Conservation (phyloP, 2,888 invertebrate species). For the Patella ulyssiponensis region DNA sequence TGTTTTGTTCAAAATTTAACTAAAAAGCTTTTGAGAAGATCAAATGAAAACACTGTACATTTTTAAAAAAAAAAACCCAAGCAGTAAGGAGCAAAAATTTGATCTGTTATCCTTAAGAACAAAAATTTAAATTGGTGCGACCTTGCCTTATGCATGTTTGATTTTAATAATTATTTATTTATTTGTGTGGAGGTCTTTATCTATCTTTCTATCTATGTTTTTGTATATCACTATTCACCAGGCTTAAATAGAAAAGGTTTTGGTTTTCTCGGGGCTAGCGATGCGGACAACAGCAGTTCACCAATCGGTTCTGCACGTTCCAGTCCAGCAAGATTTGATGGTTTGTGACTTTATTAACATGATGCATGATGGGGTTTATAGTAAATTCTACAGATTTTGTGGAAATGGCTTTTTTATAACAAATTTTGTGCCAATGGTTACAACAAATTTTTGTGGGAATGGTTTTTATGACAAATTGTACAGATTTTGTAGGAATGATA, state of each 20-base stretch:
- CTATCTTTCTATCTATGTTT: not conserved
- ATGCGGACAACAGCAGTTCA: constrained; percentile 47
- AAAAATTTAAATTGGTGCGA: too few relatives aligned
- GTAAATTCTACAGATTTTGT: too few relatives aligned
- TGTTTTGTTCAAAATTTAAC: too few relatives aligned
- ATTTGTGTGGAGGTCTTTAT: not conserved
- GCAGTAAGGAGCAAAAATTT: too few relatives aligned
- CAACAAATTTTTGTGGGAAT: constrained; percentile 15
- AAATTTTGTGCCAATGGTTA: constrained; percentile 29
- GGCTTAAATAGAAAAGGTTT: constrained; percentile 14
- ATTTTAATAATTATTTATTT: not conserved
- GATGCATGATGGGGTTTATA: constrained; percentile 5
- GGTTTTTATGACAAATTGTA: too few relatives aligned
- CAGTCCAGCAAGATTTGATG: constrained; percentile 62
- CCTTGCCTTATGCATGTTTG: too few relatives aligned
- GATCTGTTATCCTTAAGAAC: too few relatives aligned
- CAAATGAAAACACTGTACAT: too few relatives aligned
- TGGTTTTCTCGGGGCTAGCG: constrained; percentile 37
- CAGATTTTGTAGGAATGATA: too few relatives aligned
- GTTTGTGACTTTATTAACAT: constrained; percentile 45
- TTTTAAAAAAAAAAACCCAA: too few relatives aligned
- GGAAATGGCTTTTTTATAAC: not conserved
- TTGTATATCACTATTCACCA: not conserved
- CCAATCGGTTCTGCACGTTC: constrained; percentile 55
- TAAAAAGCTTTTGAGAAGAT: too few relatives aligned